Base-by-base conservation (phyloP, 2,797 vertebrate species). In the Brachymystax lenok region DNA sequence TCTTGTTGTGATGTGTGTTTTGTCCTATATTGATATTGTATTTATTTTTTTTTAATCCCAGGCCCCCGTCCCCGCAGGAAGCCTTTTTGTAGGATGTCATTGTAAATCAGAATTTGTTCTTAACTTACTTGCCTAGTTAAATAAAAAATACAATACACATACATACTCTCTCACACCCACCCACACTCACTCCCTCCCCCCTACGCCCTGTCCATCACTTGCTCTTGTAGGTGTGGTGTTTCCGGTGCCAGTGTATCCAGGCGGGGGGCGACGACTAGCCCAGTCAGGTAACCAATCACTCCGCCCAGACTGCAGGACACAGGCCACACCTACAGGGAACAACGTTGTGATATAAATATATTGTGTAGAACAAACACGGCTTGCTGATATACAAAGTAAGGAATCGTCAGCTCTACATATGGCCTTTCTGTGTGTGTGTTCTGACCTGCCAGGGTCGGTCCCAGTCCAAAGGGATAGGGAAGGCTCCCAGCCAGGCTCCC, bases 221-320 rank as follows among this genome's bases (percentile, higher is more conserved):
- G 95, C 96, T 97, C 95, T 99, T 99, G 91, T 99, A 98, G 10
- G 96, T 98, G 83, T 98, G 96, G 86, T 95, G 96, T 90, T 99
- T 98, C 87, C 96, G 95, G 83, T 98, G 96, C 92, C 96, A 97
- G 87, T 97, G 96, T 93, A 99, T 98, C 97, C 97, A 99, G 52
- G 94, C 85, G 3, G 98, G 97, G 97, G 80, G 97, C 96, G 69
- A 94, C 92, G 52, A 97, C 85, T 56, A 98, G 96, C 79, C 97
- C 96, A 4, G 94, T 94, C 88, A 95, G 73, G 56, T 96, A 98
- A 78, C 98, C 97, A 82, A 96, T 94, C 74, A 94, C 96, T 33
- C 96, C 95, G 74, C 97, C 97, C 0, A 99, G 94, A 19, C 97
- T 97, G 92, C 98, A 99, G 86, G 97, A 98, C 78, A 99, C 93